These are phyloP conservation scores for Neopelma chrysocephalum DNA, from an alignment of 2,797 vertebrate genomes.

Conservation along the genomic window DNA sequence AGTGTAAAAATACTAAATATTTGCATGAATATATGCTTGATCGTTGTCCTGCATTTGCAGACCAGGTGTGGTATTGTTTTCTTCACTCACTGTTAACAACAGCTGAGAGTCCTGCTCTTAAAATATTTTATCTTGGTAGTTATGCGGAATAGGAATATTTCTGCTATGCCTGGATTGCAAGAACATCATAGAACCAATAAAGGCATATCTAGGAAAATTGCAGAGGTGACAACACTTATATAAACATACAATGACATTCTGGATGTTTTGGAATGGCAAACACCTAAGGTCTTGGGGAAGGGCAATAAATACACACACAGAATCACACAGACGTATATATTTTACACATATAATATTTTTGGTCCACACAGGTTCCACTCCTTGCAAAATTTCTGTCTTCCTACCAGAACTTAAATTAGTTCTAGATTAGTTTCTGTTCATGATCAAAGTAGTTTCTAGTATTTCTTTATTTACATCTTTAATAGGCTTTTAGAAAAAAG, in stretches of 20 bases:
- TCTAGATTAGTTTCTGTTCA: background rate
- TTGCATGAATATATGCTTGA: background rate
- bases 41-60: background rate
- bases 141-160: background rate
- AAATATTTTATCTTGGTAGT: background rate
- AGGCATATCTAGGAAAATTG: background rate
- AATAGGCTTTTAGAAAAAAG: background rate
- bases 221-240: background rate
- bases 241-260: background rate
- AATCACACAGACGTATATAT: accelerated
- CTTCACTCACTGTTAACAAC: background rate
- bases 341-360: background rate
- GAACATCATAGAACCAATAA: background rate
- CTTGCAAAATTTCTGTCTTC: background rate
- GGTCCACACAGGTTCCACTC: background rate
- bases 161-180: background rate
- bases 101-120: background rate
- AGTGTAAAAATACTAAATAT: background rate
- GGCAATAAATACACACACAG: background rate
- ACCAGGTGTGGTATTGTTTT: background rate
- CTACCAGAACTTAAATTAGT: background rate
- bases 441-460: background rate
- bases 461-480: background rate
- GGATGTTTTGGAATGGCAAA: background rate
- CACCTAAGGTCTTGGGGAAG: background rate